These are phyloP conservation scores for Perca fluviatilis DNA, from an alignment of 2,113 vertebrate species.

Conservation along the genomic window DNA sequence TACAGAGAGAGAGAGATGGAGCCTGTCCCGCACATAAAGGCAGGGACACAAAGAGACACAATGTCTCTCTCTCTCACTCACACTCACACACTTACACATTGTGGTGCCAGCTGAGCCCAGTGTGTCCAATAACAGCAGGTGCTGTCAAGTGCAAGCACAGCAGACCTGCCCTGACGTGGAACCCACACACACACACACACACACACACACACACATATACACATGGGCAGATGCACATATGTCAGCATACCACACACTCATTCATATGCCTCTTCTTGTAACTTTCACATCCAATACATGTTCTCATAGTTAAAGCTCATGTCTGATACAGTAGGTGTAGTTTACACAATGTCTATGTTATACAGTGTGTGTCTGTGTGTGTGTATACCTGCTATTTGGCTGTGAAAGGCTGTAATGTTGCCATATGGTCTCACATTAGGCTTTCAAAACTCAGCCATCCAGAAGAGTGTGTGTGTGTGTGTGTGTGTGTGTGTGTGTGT, in stretches of 20 bases:
- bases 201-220: constrained; percentile 17
- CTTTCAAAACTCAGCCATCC: constrained; percentile 53
- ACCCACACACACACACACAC: constrained; percentile 24
- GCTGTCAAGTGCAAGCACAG: constrained; percentile 75
- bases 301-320: constrained; percentile 16
- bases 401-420: constrained; percentile 49
- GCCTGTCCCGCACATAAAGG: constrained; percentile 56
- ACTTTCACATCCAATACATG: constrained; percentile 10
- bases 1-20: constrained; percentile 54
- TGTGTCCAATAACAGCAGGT: constrained; percentile 79
- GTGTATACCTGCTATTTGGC: constrained; percentile 40
- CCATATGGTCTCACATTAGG: constrained; percentile 75
- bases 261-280: constrained; percentile 14
- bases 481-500: constrained; percentile 26
- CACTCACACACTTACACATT: constrained; percentile 43
- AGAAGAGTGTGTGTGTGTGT: constrained; percentile 35
- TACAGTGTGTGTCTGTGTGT: constrained; percentile 5
- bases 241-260: constrained; percentile 24
- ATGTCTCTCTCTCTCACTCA: constrained; percentile 27
- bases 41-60: constrained; percentile 58
- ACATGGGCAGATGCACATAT: constrained; percentile 41
- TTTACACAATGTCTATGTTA: constrained; percentile 21
- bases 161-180: constrained; percentile 68
- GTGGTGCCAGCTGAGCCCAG: constrained; percentile 77
- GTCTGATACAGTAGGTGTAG: not conserved